Evolutionary conservation across 2,113 vertebrate species (phyloP), one percentile per base, ranked within the genome.

Genomic region (Hassar affinis): DNA sequence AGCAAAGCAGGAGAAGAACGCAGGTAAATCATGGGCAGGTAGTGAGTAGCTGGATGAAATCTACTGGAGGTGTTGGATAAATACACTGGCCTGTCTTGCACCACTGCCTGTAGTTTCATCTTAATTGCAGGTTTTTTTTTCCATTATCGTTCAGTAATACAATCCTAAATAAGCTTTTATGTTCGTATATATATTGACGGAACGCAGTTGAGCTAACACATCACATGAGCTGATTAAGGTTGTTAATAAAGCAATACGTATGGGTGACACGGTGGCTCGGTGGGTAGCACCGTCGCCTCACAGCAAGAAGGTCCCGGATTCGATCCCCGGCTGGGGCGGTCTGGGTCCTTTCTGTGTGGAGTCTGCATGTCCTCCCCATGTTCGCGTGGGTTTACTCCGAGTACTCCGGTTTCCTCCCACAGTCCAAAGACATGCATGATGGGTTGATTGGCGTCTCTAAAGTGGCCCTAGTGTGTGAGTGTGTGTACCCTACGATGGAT

Each of bases 1-100:
- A 56, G 27, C 62, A n/a, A n/a, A 15, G 64, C 78, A 74, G 83
- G 81, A 18, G 18, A 57, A 27, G 27, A 78, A 78, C 11, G 49
- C 42, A 68, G 83, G 83, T 86, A 85, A 85, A 81, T 81, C 49
- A 71, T 1, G 22, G 38, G 20, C 20, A 59, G n/a, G 3, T 45
- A 59, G 15, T 49, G 42, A 38, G 49, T 76, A 76, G 17, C 30
- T 25, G 30, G 20, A 25, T 22, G 57, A 47, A 42, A 12, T 15
- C 38, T 74, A 30, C 20, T 9, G 30, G 11, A 6, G 33, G 30
- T 33, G 30, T 66, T 15, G 33, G 62, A 33, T 69, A 42, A 42
- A 42, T 69, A 1, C 3, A 17, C 14, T 64, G 12, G 49, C 49
- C 49, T 12, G 49, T 12, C 10, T 51, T 51, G 49, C 12, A 12